A percentile compares a stretch with the other conserved stretches of the same genome.
Conservation (phyloP, 2,113 vertebrate species). For the Brachionichthys hirsutus region DNA sequence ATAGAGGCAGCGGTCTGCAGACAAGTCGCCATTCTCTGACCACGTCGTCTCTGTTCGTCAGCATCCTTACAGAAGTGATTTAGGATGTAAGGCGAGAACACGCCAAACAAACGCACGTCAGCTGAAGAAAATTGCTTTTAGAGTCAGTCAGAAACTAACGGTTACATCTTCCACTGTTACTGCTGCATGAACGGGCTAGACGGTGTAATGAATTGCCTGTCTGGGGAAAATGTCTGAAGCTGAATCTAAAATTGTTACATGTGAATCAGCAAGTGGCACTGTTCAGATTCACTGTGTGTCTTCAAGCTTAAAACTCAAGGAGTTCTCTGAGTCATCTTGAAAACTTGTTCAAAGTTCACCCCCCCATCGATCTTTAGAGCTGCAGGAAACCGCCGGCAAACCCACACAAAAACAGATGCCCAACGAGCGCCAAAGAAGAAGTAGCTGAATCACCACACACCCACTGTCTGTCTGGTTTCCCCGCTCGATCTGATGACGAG, state of each 20-base stretch:
- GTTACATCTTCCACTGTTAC: too few species aligned
- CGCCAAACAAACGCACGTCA: slow-evolving; percentile 29
- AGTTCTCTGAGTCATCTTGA: slow-evolving; percentile 40
- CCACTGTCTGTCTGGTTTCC: slow-evolving; percentile 47
- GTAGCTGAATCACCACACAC: slow-evolving; percentile 46
- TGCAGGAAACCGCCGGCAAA: slow-evolving; percentile 23
- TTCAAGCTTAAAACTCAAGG: slow-evolving; percentile 5
- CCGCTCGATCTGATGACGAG: slow-evolving; percentile 27
- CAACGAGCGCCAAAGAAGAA: slow-evolving; percentile 21
- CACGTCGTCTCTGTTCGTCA: slow-evolving; percentile 19
- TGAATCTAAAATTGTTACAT: too few species aligned
- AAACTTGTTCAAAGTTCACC: slow-evolving; percentile 26
- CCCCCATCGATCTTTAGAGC: slow-evolving; percentile 22
- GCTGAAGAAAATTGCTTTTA: slow-evolving; percentile 40
- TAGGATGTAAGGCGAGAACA: slow-evolving; percentile 18
- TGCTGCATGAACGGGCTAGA: too few species aligned
- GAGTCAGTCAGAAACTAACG: slow-evolving; percentile 26
- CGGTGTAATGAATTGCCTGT: too few species aligned
- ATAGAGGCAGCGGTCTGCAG: slow-evolving; percentile 38
- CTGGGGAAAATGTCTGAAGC: too few species aligned
- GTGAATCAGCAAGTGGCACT: background rate
- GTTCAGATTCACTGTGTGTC: background rate
- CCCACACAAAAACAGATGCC: slow-evolving; percentile 25
- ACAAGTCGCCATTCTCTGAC: slow-evolving; percentile 35
- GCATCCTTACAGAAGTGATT: slow-evolving; percentile 39